Base-by-base conservation (phyloP, 2,113 vertebrate genomes). In the Tringa solitaria region DNA sequence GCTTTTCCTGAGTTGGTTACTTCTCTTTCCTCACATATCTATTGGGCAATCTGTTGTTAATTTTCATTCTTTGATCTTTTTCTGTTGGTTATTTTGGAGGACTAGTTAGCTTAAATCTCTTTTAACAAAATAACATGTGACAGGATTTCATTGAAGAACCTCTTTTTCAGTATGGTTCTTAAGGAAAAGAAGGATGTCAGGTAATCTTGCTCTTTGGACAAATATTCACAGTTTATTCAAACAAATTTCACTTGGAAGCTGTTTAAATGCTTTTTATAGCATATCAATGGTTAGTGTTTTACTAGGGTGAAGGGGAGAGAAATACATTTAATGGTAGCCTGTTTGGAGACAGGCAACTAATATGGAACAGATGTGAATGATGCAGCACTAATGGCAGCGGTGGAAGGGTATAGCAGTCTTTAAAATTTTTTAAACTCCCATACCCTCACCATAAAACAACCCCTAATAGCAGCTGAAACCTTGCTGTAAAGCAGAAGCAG, bases 401-500 rank as follows among this genome's bases (percentile, higher is more conserved):
- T 84, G 54, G 74, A 87, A 93, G 65, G 81, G n/a, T 63, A 32
- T 68, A 95, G 67, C 3, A 32, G 39, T 30, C 15, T 70, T 75
- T 61, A 86, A 64, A 63, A 53, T 5, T 46, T 96, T 94, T 64
- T 41, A 93, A 94, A 79, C 24, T 10, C 1, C 27, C 27, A 24
- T 75, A 84, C 30, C 53, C 26, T 87, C 78, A 28, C 28, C 14
- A 17, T 91, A 87, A 77, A 94, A 3, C 43, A 95, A 43, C 8
- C 12, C 7, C 5, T n/a, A 89, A 46, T 21, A 87, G 64, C 64
- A 84, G 63, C 32, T 95, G 83, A 96, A 98, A 92, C 53, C 72
- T 94, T 88, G 75, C 84, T 91, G 85, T 93, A 96, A 95, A 98
- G 82, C 43, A 96, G 51, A 96, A 80, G 61, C 77, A 96, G 80